These are phyloP conservation scores for Gryllus longicercus DNA, from an alignment of 2,888 invertebrate genomes.

Conservation along the genomic window DNA sequence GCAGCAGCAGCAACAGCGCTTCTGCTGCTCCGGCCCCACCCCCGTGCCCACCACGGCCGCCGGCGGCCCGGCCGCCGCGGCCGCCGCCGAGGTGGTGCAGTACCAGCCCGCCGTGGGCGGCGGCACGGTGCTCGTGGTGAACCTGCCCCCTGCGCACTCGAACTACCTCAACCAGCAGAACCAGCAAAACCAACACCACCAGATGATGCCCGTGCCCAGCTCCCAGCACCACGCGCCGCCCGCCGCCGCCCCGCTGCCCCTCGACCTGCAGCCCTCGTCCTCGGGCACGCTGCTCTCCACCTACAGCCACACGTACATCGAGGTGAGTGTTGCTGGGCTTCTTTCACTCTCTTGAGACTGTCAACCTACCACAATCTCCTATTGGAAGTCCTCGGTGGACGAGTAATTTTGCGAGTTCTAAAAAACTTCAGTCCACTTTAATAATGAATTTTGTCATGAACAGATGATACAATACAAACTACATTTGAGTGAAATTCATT, in stretches of 20 bases:
- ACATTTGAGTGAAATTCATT: too few species aligned
- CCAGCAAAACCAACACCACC: constrained; percentile 36
- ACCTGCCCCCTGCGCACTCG: constrained; percentile 67
- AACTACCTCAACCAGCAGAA: constrained; percentile 42
- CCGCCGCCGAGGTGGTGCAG: constrained; percentile 40
- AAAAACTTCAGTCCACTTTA: too few species aligned
- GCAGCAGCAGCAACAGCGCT: constrained; percentile 40
- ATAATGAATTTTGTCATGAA: too few species aligned
- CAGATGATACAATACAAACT: too few species aligned
- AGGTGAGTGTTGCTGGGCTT: constrained; percentile 47
- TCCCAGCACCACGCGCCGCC: constrained; percentile 20
- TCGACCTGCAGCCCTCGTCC: constrained; percentile 39
- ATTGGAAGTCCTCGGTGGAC: too few species aligned
- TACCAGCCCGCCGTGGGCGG: constrained; percentile 42
- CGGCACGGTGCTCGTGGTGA: constrained; percentile 77
- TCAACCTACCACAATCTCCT: too few species aligned
- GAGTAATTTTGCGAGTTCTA: too few species aligned
- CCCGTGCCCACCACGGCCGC: constrained; percentile 43
- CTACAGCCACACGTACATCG: constrained; percentile 55
- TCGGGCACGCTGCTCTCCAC: constrained; percentile 54
- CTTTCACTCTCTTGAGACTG: constrained; percentile 21
- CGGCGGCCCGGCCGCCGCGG: constrained; percentile 51
- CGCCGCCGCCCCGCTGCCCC: background rate
- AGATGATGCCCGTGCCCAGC: constrained; percentile 18
- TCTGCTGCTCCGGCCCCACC: constrained; percentile 37